Evolutionary conservation across 2,797 vertebrate species (phyloP).

Genomic region (Amphiprion clarkii): DNA sequence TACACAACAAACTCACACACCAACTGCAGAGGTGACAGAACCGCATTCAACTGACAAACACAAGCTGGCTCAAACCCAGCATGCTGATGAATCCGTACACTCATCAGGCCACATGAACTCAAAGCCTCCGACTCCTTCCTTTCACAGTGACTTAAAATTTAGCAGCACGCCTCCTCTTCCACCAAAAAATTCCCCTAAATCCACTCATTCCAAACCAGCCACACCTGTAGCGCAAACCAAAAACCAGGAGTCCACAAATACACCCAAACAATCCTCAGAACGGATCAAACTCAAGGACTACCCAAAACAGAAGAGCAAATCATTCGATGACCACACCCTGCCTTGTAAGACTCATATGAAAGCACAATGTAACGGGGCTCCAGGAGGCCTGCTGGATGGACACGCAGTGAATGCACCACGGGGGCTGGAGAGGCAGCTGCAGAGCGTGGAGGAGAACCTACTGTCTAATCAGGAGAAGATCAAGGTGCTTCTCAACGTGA

Average conservation of each 20-base stretch:
- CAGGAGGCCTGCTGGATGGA: conserved; percentile 80
- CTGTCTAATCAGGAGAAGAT: conserved; percentile 98
- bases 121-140: conserved; percentile 42
- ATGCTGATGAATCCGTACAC: conserved; percentile 39
- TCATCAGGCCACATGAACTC: conserved; percentile 30
- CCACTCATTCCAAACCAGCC: conserved; percentile 38
- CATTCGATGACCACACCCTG: conserved; percentile 60
- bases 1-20: conserved; percentile 33
- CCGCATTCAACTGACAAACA: conserved; percentile 45
- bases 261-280: conserved; percentile 38
- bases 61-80: conserved; percentile 36
- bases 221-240: conserved; percentile 59
- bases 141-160: conserved; percentile 45
- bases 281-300: conserved; percentile 64
- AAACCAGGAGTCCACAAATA: conserved; percentile 42
- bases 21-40: conserved; percentile 41
- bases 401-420: conserved; percentile 81
- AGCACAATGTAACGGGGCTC: conserved; percentile 86
- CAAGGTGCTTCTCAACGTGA: conserved; percentile 98
- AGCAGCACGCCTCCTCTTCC: conserved; percentile 56
- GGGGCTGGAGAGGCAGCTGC: conserved; percentile 88
- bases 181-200: conserved; percentile 55
- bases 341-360: conserved; percentile 79
- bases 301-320: conserved; percentile 69
- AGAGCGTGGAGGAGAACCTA: conserved; percentile 94